Base-by-base conservation (phyloP, 1,140 invertebrate genomes). In the Megathymus violae region DNA sequence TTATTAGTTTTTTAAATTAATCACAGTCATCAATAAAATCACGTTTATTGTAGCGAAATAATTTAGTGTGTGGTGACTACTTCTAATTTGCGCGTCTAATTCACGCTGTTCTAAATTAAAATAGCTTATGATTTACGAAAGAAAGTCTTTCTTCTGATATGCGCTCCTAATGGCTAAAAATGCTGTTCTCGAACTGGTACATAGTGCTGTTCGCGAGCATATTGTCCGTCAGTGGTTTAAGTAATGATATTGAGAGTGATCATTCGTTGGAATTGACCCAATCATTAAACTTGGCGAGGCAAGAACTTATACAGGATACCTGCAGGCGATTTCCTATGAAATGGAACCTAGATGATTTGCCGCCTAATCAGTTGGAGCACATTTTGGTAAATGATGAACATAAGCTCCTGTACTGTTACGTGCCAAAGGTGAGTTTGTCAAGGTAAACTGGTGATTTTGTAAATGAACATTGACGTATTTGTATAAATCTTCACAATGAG, bases 371-470 rank as follows among this genome's bases (percentile, higher is more conserved):
- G 64, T 93, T 96, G 70, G 93, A 94, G 71, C 96, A 97, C 82
- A 93, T 97, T 82, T 91, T 97, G 59, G 94, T 97, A 11, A 96
- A 97, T 80, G 95, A 95, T 72, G 93, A 94, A 47, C 95, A 97
- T 74, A 95, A 96, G 76, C 86, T 98, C 1, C 91, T 98, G 0
- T 98, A 98, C 80, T 98, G 97, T 83, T 98, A 98, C 88, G 97
- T 98, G 47, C 97, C 97, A 52, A 98, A 98, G 94, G 96, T 96
- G 92, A 91, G 88, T 78, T 67, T 74, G 54, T 80, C 78, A 88
- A 85, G 82, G 80, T 69, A 67, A 76, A 85, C 82, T 0, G 48
- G 70, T 72, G 34, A 48, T 58, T 68, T 48, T 59, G 31, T 44
- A 46, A n/a, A 40, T 62, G 46, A 41, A 41, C 17, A 50, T 64